A percentile compares a stretch with the other conserved stretches of the same genome.
These are phyloP conservation scores for Helicoverpa assulta DNA, from an alignment of 2,888 invertebrate genomes.

Conservation along the genomic window DNA sequence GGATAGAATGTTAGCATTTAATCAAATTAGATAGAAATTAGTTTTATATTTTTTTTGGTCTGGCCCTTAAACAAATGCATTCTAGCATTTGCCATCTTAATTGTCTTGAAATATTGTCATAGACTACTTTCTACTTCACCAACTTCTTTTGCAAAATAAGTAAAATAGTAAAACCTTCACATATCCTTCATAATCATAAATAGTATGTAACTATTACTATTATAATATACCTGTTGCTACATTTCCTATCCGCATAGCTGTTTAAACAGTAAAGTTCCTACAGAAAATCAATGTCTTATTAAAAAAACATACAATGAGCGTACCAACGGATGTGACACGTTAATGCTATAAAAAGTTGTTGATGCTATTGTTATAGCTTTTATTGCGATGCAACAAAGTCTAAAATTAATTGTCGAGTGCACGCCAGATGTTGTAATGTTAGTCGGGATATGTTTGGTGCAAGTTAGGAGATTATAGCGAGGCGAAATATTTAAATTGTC, in stretches of 20 bases:
- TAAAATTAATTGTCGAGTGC: conserved; percentile 70
- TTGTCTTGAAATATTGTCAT: too few species aligned
- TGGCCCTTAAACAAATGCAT: too few species aligned
- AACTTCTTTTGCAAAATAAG: neutral
- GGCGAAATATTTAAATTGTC: conserved; percentile 20
- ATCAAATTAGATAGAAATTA: too few species aligned
- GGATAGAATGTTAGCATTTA: too few species aligned
- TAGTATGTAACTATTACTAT: neutral
- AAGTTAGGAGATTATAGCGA: conserved; percentile 48
- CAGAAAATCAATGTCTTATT: conserved; percentile 83
- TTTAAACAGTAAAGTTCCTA: conserved; percentile 42
- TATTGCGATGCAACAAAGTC: conserved; percentile 77
- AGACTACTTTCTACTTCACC: too few species aligned
- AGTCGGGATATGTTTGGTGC: conserved; percentile 55
- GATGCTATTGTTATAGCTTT: conserved; percentile 64
- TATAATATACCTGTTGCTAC: conserved; percentile 8
- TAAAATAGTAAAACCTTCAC: neutral
- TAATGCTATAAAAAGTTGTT: conserved; percentile 66
- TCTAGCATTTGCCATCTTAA: too few species aligned
- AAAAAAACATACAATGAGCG: conserved; percentile 77
- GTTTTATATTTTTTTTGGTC: too few species aligned
- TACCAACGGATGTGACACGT: conserved; percentile 78
- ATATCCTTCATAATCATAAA: neutral
- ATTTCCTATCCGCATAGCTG: conserved; percentile 34
- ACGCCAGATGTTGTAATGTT: conserved; percentile 52